Conservation (phyloP, 2,113 vertebrate genomes). For the Petromus typicus region DNA sequence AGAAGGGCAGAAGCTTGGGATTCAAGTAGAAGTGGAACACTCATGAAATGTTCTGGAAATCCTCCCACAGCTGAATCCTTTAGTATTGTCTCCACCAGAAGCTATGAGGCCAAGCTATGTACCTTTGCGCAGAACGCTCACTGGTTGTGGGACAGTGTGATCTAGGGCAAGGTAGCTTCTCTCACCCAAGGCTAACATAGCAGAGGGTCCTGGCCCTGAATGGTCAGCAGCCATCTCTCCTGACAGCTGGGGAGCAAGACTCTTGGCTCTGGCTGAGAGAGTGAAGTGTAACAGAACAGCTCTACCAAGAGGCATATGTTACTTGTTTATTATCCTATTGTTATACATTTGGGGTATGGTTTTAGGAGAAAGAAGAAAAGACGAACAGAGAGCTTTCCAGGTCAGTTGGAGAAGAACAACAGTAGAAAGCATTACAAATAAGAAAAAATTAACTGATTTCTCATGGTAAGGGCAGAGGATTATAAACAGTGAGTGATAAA, state of each 20-base stretch:
- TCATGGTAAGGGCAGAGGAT: neutral
- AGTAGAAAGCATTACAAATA: too few relatives aligned
- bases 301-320: neutral
- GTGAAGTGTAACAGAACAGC: fast-evolving
- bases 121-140: neutral
- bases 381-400: neutral
- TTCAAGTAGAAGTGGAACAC: neutral
- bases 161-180: neutral
- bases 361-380: neutral
- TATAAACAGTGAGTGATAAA: neutral
- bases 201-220: neutral
- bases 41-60: neutral
- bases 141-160: neutral
- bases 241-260: neutral
- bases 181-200: neutral
- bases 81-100: neutral
- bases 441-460: neutral
- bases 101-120: neutral
- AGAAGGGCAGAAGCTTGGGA: neutral
- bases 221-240: neutral
- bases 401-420: neutral
- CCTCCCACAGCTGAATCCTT: neutral
- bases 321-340: neutral
- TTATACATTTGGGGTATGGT: neutral
- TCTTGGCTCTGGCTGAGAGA: neutral